These are phyloP conservation scores for Syrphus vitripennis DNA, from an alignment of 2,888 invertebrate genomes.

Conservation along the genomic window DNA sequence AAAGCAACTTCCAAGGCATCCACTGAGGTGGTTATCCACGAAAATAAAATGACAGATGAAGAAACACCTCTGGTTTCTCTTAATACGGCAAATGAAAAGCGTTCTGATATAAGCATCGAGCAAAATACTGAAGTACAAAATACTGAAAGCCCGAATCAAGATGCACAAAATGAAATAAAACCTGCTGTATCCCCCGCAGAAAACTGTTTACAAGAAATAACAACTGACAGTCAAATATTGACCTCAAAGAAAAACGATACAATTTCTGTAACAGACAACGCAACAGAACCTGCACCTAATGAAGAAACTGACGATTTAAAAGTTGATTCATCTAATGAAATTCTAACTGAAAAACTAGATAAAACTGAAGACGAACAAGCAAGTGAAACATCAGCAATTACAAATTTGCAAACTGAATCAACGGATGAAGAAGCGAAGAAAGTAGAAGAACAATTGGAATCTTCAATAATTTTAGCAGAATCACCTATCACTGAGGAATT, in stretches of 20 bases:
- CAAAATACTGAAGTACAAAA: not conserved
- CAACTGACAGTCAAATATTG: not conserved
- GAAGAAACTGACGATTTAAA: not conserved
- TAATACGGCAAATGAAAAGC: not conserved
- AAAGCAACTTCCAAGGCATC: no score
- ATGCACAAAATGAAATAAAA: not conserved
- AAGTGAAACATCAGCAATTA: not conserved
- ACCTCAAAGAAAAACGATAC: not conserved
- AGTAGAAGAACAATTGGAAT: not conserved
- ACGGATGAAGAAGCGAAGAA: not conserved
- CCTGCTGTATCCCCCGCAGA: not conserved
- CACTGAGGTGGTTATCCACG: not conserved
- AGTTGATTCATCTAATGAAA: not conserved
- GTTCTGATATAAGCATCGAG: not conserved
- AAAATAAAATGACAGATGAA: not conserved
- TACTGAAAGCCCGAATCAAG: not conserved
- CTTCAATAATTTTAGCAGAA: not conserved
- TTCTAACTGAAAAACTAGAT: no score
- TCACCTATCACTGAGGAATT: not conserved
- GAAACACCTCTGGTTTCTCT: not conserved
- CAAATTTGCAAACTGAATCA: not conserved
- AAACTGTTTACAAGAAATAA: not conserved
- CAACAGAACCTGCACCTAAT: not conserved
- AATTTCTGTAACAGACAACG: not conserved
- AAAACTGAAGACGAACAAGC: not conserved